Evolutionary conservation across 2,797 vertebrate genomes (phyloP), one percentile per base, ranked within the genome.

Genomic region (Rhadinocentrus ornatus): DNA sequence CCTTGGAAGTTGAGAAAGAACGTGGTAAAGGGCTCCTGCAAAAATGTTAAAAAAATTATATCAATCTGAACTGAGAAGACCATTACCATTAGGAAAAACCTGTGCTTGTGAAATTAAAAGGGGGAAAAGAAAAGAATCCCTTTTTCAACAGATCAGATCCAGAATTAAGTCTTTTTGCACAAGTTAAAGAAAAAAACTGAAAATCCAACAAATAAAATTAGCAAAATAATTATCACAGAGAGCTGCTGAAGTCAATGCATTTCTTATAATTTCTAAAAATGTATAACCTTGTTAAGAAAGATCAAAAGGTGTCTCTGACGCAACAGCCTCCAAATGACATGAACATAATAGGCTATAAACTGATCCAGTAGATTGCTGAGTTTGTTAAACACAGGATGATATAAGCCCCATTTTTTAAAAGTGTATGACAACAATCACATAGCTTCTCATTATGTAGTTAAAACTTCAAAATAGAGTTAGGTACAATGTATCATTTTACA

Each of bases 1-100:
- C 97, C 98, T 97, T 99, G 97, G 58, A 99, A 94, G 93, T 99
- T 97, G 6, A 99, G 95, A 89, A 99, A 99, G 81, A 97, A 96
- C 0, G 97, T 99, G 73, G 98, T 98, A 89, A 99, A 99, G 24
- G 98, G 98, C 66, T 99, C 98, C 98, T 99, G 90, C 31, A 29
- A 55, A 72, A 12, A 71, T 62, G 58, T 27, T 71, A 22, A 52
- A 10, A 50, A 1, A 62, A 0, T 13, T 1, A 7, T 10, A 11
- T 61, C 16, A 80, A 75, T 48, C 7, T 54, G 18, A 62, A 20
- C 11, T 54, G 10, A 32, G 29, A 10, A 32, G 34, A 35, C 20
- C 22, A 34, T 20, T n/a, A n/a, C n/a, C n/a, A n/a, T n/a, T n/a
- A n/a, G n/a, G n/a, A n/a, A n/a, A n/a, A n/a, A n/a, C n/a, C n/a